Base-by-base conservation (phyloP, 2,113 vertebrate species). In the Euleptes europaea region DNA sequence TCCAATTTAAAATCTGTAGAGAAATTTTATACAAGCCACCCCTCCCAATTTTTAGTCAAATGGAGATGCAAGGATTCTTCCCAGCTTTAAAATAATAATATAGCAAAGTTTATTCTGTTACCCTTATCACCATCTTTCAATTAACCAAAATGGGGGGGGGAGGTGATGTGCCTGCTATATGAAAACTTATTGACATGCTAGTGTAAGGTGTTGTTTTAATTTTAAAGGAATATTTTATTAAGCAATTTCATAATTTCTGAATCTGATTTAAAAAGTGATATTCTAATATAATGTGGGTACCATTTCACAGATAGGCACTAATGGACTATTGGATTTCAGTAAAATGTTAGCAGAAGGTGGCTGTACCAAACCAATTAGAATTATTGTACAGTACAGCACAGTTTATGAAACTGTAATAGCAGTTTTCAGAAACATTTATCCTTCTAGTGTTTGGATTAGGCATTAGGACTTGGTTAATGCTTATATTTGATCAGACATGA, bases 221-320 rank as follows among this genome's bases (percentile, higher is more conserved):
- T 91, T 87, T 94, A 94, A 92, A 95, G 93, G 88, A 92, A 57
- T 73, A 92, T 82, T 83, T 42, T 63, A 83, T 87, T 26, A 91
- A 88, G 88, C 79, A 82, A 83, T 66, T 92, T 78, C 47, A 57
- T 77, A 51, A 82, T 73, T 49, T 91, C 92, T 76, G 77, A 54
- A 15, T 84, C 76, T 88, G 38, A 84, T 86, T 89, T 91, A 86
- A 86, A 12, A 79, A 65, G 12, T 10, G 10, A 74, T 83, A 85
- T 91, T 90, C 71, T 86, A 83, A n/a, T 0, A 40, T 76, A 70
- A 91, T 88, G 69, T 93, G 92, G 86, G n/a, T 67, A 47, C 91
- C 92, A 93, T 51, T 74, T 54, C 84, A 84, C 72, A 78, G 49
- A 74, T 80, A 71, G 73, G 14, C 42, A 17, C 69, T 87, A 81